Evolutionary conservation across 2,888 invertebrate genomes (phyloP).

Genomic region (Melanostoma scalare): DNA sequence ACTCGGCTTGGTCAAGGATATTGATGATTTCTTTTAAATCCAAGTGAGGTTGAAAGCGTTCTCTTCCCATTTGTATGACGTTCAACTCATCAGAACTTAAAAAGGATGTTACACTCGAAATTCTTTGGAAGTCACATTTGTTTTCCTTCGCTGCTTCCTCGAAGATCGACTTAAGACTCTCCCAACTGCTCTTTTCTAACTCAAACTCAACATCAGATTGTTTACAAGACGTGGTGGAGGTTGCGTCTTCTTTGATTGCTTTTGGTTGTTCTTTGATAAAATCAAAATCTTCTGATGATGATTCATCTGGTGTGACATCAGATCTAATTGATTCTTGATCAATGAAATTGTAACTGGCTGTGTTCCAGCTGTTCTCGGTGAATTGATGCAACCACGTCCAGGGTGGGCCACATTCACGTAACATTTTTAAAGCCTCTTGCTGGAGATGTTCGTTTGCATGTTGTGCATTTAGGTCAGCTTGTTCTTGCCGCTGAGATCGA

Average conservation of each 20-base stretch:
- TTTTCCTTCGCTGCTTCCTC: constrained; percentile 1
- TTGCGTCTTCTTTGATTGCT: not conserved
- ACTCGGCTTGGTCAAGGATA: constrained; percentile 21
- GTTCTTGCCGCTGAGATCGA: constrained; percentile 37
- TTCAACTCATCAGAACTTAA: constrained; percentile 34
- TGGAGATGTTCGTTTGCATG: constrained; percentile 36
- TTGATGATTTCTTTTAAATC: constrained; percentile 22
- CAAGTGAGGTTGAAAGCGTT: not conserved
- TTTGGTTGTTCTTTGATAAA: constrained; percentile 56
- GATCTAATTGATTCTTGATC: constrained; percentile 73
- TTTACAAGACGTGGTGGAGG: not conserved
- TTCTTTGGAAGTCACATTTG: constrained; percentile 20
- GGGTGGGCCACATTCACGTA: constrained; percentile 74
- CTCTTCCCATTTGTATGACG: constrained; percentile 19
- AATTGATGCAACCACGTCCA: constrained; percentile 77
- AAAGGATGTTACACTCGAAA: constrained; percentile 30
- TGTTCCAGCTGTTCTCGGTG: constrained; percentile 59
- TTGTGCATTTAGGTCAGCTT: constrained; percentile 31
- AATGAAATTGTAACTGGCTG: constrained; percentile 75
- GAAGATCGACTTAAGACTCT: constrained; percentile 14
- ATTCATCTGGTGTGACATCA: constrained; percentile 51
- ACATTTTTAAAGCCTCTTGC: constrained; percentile 70
- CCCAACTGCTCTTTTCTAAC: not conserved
- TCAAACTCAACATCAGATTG: not conserved
- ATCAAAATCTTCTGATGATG: constrained; percentile 70